Conservation (phyloP, 1,140 invertebrate species). For the Stenopsyche tienmushanensis region DNA sequence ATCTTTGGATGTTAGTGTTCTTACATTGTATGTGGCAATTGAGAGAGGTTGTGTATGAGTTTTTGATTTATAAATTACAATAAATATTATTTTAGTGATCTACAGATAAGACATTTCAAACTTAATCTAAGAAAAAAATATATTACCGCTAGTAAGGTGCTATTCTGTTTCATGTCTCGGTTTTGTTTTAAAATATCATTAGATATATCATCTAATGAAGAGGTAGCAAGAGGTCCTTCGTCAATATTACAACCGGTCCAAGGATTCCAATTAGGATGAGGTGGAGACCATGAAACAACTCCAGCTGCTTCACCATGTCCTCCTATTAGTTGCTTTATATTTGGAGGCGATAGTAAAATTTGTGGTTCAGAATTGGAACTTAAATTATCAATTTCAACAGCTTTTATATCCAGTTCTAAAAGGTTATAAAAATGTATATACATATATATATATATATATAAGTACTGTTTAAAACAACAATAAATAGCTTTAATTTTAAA, state of each 20-base stretch:
- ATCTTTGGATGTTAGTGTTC: too few species aligned
- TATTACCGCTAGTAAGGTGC: slow-evolving; percentile 51
- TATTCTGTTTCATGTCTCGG: slow-evolving; percentile 65
- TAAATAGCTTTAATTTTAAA: slow-evolving; percentile 2
- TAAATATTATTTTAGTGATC: too few species aligned
- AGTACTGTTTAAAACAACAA: background rate
- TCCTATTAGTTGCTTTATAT: slow-evolving; percentile 46
- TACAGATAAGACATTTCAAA: too few species aligned
- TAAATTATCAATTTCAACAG: slow-evolving; percentile 47
- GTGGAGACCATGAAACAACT: slow-evolving; percentile 94
- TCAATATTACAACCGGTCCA: slow-evolving; percentile 86
- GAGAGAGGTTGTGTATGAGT: too few species aligned
- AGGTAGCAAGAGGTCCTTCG: slow-evolving; percentile 81
- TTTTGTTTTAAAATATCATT: slow-evolving; percentile 68
- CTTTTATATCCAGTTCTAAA: slow-evolving; percentile 46
- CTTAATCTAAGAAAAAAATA: background rate
- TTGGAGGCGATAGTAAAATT: slow-evolving; percentile 21
- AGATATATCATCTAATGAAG: slow-evolving; percentile 78
- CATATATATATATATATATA: background rate
- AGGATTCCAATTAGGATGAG: slow-evolving; percentile 93
- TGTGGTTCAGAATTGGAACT: slow-evolving; percentile 21
- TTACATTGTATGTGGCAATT: too few species aligned
- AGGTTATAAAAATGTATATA: slow-evolving; percentile 17
- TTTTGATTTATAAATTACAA: slow-evolving; percentile 20
- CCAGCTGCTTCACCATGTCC: slow-evolving; percentile 59